A percentile compares a stretch with the other conserved stretches of the same genome.
These are phyloP conservation scores for Euglossa dilemma DNA, from an alignment of 1,140 invertebrate species.

Conservation along the genomic window DNA sequence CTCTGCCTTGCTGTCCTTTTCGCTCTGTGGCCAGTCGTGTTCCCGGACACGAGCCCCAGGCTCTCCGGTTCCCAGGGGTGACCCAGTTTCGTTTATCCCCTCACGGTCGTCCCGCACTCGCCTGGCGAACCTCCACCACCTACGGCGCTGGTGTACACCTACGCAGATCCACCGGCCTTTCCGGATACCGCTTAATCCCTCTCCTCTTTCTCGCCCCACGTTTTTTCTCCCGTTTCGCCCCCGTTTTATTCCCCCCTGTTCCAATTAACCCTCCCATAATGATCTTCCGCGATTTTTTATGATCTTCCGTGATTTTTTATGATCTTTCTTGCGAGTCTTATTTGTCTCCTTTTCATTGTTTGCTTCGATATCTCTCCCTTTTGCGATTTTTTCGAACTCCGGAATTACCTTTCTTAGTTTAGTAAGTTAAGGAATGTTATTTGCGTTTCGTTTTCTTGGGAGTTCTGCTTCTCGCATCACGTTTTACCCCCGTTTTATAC, in stretches of 20 bases:
- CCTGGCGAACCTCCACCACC: conserved; percentile 45
- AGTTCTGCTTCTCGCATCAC: too few species aligned
- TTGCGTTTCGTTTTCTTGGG: too few species aligned
- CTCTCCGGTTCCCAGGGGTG: conserved; percentile 65
- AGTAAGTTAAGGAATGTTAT: too few species aligned
- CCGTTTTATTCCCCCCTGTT: neutral
- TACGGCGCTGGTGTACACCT: conserved; percentile 17
- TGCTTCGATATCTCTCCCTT: too few species aligned
- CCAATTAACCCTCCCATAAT: neutral
- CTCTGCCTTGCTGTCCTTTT: neutral
- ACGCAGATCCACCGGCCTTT: conserved; percentile 31
- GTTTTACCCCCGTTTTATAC: too few species aligned
- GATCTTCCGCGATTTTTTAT: neutral
- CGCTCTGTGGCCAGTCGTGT: conserved; percentile 29
- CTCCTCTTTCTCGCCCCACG: neutral
- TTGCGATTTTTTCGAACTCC: too few species aligned
- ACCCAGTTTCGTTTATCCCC: conserved; percentile 73
- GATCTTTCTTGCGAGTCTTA: too few species aligned
- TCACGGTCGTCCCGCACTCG: conserved; percentile 51
- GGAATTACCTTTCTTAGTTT: too few species aligned
- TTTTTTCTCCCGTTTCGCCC: too few species aligned
- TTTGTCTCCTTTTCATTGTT: too few species aligned
- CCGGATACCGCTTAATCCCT: conserved; percentile 10
- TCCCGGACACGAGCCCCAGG: conserved; percentile 56
- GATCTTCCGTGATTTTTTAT: too few species aligned